phyloP scores from a whole-genome alignment of 2,888 invertebrate species.

The Cryptocheilus praepositus region DNA sequence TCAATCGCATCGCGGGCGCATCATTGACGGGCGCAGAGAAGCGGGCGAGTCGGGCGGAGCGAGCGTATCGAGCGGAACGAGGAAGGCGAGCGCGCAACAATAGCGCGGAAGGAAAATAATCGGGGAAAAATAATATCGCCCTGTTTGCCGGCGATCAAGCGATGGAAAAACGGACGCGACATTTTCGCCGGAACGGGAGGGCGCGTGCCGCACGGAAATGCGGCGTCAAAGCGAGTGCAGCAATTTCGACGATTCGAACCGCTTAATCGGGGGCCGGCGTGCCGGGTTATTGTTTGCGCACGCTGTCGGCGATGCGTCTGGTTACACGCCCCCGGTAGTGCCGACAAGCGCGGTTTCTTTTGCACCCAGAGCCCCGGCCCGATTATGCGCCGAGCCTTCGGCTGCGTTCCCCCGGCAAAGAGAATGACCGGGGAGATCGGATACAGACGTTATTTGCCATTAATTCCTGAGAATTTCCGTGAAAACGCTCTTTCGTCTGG shows the following conservation, averaged over 20 bases:
- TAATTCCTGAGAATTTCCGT: constrained; percentile 55
- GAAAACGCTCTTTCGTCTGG: constrained; percentile 52
- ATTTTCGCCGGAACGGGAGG: constrained; percentile 44
- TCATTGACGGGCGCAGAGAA: too few relatives aligned
- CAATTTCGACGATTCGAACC: constrained; percentile 38
- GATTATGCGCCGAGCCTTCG: neutral
- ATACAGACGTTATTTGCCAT: constrained; percentile 48
- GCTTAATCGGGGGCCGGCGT: constrained; percentile 30
- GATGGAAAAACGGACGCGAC: constrained; percentile 36
- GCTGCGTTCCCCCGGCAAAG: neutral
- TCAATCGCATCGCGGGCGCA: too few relatives aligned
- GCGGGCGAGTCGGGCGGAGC: too few relatives aligned
- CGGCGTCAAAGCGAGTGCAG: constrained; percentile 35
- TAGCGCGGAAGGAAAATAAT: constrained; percentile 7
- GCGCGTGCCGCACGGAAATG: neutral
- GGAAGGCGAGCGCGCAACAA: too few relatives aligned
- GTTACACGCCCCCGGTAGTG: neutral
- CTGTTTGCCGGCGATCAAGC: constrained; percentile 18
- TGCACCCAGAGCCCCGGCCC: neutral
- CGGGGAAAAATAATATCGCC: neutral
- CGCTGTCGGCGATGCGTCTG: neutral
- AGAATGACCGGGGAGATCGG: neutral
- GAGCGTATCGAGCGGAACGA: too few relatives aligned
- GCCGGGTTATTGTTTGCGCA: constrained; percentile 38
- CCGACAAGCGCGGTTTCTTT: neutral